Conservation (phyloP, 2,888 invertebrate genomes). For the Melolontha melolontha region DNA sequence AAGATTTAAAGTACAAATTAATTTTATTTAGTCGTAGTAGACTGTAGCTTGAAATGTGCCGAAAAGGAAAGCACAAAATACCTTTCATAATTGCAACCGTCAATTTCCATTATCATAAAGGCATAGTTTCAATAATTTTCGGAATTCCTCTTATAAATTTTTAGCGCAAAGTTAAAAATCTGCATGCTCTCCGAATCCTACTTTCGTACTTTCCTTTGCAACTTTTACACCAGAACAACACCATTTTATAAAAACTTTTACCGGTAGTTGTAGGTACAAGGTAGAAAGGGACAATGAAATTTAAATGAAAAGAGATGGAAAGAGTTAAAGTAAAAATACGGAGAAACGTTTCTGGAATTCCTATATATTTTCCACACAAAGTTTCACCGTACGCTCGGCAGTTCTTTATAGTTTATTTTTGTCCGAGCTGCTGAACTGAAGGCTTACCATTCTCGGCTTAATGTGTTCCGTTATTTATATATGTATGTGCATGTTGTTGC, state of each 20-base stretch:
- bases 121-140: conserved; percentile 35
- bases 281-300: conserved; percentile 53
- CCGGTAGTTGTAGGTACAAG: conserved; percentile 59
- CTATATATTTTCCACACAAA: conserved; percentile 40
- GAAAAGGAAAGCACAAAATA: conserved; percentile 17
- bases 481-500: conserved; percentile 30
- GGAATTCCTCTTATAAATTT: conserved; percentile 32
- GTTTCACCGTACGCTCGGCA: conserved; percentile 27
- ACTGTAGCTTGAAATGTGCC: not conserved
- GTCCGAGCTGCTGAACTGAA: conserved; percentile 38
- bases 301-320: conserved; percentile 51
- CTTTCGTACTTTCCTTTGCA: conserved; percentile 27
- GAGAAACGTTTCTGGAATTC: conserved; percentile 41
- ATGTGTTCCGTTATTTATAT: conserved; percentile 36
- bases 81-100: conserved; percentile 7
- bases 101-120: conserved; percentile 27
- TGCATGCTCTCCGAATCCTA: conserved; percentile 20
- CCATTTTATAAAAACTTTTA: conserved; percentile 30
- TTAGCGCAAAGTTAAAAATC: conserved; percentile 22
- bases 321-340: conserved; percentile 46
- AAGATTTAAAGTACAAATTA: too few species aligned
- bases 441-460: conserved; percentile 36
- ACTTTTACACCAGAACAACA: conserved; percentile 9
- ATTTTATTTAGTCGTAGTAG: too few species aligned
- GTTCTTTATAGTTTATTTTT: conserved; percentile 39